Conservation (phyloP, 2,113 vertebrate genomes). For the Pogona vitticeps region DNA sequence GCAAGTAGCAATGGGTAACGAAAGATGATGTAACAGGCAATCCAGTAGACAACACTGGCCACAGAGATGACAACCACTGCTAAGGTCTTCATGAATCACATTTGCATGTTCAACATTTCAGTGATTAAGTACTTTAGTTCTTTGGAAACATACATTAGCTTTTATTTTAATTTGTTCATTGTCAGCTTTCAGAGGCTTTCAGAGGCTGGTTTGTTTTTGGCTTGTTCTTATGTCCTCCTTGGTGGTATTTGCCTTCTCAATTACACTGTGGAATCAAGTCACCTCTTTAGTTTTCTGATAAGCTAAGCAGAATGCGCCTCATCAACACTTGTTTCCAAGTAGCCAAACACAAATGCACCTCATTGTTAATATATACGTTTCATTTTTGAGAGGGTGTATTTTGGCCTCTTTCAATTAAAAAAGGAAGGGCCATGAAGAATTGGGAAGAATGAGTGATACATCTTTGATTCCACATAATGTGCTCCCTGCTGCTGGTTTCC, state of each 20-base stretch:
- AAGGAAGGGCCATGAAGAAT: neutral
- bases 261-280: neutral
- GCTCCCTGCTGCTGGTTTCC: neutral
- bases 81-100: neutral
- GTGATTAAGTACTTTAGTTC: neutral
- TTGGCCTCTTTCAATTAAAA: neutral
- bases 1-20: too few species aligned
- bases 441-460: neutral
- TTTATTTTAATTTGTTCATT: neutral
- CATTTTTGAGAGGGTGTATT: neutral
- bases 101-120: neutral
- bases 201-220: neutral
- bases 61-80: neutral
- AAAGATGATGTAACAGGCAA: neutral
- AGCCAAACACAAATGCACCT: conserved; percentile 8
- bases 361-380: conserved; percentile 11
- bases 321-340: neutral
- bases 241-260: neutral
- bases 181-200: neutral
- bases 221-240: neutral
- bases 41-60: neutral
- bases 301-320: neutral
- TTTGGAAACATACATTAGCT: neutral
- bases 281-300: neutral
- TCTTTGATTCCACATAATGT: conserved; percentile 51